A percentile compares a stretch with the other conserved stretches of the same genome.
Conservation (phyloP, 2,797 vertebrate genomes). For the Helostoma temminkii region DNA sequence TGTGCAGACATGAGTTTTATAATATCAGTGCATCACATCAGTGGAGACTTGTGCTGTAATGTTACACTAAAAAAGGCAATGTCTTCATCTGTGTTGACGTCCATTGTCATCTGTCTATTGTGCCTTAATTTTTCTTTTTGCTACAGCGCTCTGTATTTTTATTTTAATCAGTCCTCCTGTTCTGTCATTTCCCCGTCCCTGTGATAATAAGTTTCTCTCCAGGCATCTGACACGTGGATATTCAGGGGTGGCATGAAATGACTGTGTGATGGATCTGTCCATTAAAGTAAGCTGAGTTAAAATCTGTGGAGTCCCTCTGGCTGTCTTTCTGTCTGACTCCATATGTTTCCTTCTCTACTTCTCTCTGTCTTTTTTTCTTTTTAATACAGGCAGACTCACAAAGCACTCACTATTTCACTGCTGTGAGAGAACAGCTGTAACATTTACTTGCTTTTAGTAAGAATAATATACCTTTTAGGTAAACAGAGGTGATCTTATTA, state of each 20-base stretch:
- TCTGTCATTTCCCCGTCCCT: slow-evolving; percentile 33
- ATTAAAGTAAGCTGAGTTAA: slow-evolving; percentile 67
- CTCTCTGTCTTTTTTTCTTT: slow-evolving; percentile 19
- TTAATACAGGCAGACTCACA: slow-evolving; percentile 11
- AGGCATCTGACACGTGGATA: slow-evolving; percentile 49
- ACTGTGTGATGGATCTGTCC: slow-evolving; percentile 67
- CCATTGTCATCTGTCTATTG: neutral
- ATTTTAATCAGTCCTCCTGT: slow-evolving; percentile 39
- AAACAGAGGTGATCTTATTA: slow-evolving; percentile 55
- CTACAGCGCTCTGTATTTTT: slow-evolving; percentile 15
- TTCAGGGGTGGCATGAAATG: slow-evolving; percentile 52
- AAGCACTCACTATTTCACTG: slow-evolving; percentile 27
- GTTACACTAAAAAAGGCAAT: slow-evolving; percentile 30
- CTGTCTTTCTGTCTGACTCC: slow-evolving; percentile 42
- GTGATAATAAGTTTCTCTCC: slow-evolving; percentile 61
- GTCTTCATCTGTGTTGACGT: slow-evolving; percentile 9
- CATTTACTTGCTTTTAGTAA: slow-evolving; percentile 50
- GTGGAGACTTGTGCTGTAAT: neutral
- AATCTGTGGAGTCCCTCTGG: slow-evolving; percentile 50
- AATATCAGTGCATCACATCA: slow-evolving; percentile 10
- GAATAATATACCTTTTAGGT: slow-evolving; percentile 52
- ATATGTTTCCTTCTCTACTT: slow-evolving; percentile 20
- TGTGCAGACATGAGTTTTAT: slow-evolving; percentile 37
- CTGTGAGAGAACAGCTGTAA: slow-evolving; percentile 40
- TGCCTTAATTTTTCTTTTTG: slow-evolving; percentile 17